phyloP scores from a whole-genome alignment of 2,888 invertebrate genomes.

The Germaria angustata region DNA sequence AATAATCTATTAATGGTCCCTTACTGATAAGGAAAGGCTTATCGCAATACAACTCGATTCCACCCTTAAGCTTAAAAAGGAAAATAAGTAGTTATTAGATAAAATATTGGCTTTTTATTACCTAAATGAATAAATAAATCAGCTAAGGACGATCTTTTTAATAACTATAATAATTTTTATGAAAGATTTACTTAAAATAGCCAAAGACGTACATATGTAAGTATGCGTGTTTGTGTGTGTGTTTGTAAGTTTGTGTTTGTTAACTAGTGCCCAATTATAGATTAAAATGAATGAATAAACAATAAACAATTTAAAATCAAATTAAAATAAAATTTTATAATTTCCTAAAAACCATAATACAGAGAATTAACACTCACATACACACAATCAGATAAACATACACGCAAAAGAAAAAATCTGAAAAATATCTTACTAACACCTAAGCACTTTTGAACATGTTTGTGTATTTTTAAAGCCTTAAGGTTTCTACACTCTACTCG shows the following conservation, averaged over 20 bases:
- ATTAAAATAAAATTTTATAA: conserved; percentile 53
- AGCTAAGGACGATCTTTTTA: conserved; percentile 30
- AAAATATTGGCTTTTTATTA: conserved; percentile 31
- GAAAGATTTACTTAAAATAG: conserved; percentile 46
- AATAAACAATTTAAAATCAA: conserved; percentile 62
- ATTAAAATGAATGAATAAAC: conserved; percentile 62
- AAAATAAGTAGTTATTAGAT: conserved; percentile 50
- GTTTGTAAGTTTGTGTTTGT: not conserved
- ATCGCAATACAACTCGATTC: not conserved
- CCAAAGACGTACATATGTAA: too few species aligned
- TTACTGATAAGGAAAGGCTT: conserved; percentile 19
- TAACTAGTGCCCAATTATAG: conserved; percentile 44
- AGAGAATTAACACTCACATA: conserved; percentile 18
- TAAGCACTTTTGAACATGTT: not conserved
- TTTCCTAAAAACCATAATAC: conserved; percentile 56
- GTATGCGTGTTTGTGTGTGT: not conserved
- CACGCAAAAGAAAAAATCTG: not conserved
- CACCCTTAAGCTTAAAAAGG: conserved; percentile 33
- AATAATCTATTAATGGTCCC: conserved; percentile 51
- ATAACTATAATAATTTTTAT: conserved; percentile 43
- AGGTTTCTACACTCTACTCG: not conserved
- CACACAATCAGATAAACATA: not conserved
- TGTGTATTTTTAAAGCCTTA: conserved; percentile 21
- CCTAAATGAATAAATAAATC: conserved; percentile 42
- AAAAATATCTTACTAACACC: not conserved